Base-by-base conservation (phyloP, 2,797 vertebrate species). In the Natrix natrix region DNA sequence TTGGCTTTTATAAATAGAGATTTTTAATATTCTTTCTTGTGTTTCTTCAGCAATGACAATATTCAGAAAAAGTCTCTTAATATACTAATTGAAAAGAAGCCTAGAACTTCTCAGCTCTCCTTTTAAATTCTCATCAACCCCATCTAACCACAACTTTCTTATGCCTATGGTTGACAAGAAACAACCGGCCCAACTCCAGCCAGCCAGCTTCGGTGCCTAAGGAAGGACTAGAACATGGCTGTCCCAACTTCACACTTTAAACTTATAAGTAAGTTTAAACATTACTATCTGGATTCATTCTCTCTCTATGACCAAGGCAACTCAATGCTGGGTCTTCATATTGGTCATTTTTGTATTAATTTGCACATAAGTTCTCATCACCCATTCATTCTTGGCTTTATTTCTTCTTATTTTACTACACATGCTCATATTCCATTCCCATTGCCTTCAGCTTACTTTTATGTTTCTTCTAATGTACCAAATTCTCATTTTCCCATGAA, bases 1-100 rank as follows among this genome's bases (percentile, higher is more conserved):
- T 3, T 48, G 48, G 48, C 48, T 48, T 48, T 48, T 48, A 48
- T 48, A 48, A 3, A 48, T 48, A 48, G 3, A 48, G 48, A 48
- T 93, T 93, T 95, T 86, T 95, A 91, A 96, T 92, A 95, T 92
- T 90, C 93, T 95, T 96, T 95, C 93, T 94, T 93, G 61, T 91
- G 26, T 78, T 52, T 0, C 0, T 48, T 95, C 93, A 92, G 6
- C 87, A 90, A 14, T 91, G 91, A 59, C 94, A 88, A 32, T 8
- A 56, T 92, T 86, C 48, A 94, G n/a, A 22, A 94, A 90, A 92
- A 0, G 20, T 87, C 55, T 59, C 87, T 24, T 94, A 10, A 93
- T 94, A 91, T 92, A 69, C 48, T 95, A 95, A 95, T 93, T 93
- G 95, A 94, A 92, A 78, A 37, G 17, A 8, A 78, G 17, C 32